Conservation (phyloP, 2,113 vertebrate species). For the Tetrax tetrax region DNA sequence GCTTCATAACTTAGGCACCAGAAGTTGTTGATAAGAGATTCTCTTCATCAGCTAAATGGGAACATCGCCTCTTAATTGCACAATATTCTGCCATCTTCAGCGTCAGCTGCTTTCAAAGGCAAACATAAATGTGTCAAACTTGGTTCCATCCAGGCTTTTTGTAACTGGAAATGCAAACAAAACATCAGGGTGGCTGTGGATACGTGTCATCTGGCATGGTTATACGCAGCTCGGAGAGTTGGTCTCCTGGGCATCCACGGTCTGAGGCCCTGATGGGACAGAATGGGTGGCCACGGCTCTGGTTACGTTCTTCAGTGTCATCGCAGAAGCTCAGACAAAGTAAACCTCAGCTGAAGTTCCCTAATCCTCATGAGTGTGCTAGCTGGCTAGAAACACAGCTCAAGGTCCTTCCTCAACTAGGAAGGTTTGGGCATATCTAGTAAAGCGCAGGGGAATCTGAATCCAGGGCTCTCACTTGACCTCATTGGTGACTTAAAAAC, state of each 20-base stretch:
- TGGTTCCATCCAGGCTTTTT: not conserved
- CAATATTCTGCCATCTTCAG: not conserved
- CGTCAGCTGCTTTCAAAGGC: not conserved
- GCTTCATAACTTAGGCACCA: not conserved
- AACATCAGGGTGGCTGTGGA: not conserved
- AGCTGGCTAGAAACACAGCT: not conserved
- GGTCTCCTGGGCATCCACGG: not conserved
- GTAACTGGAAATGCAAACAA: not conserved
- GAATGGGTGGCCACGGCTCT: not conserved
- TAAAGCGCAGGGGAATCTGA: not conserved
- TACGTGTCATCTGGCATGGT: fast-evolving
- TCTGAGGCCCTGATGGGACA: not conserved
- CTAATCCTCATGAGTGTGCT: not conserved
- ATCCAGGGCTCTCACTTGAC: not conserved
- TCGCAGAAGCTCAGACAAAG: not conserved
- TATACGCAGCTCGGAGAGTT: not conserved
- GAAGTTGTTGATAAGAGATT: not conserved
- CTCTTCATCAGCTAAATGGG: not conserved
- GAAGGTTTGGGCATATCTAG: no score
- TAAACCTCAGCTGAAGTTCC: not conserved
- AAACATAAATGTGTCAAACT: not conserved
- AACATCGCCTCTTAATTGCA: not conserved
- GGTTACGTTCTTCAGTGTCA: not conserved
- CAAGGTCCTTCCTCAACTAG: not conserved
- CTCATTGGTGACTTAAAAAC: not conserved